Percentiles rank a stretch among this genome's conserved stretches.
Conservation (phyloP, 2,888 invertebrate genomes). For the Parnassius apollo region DNA sequence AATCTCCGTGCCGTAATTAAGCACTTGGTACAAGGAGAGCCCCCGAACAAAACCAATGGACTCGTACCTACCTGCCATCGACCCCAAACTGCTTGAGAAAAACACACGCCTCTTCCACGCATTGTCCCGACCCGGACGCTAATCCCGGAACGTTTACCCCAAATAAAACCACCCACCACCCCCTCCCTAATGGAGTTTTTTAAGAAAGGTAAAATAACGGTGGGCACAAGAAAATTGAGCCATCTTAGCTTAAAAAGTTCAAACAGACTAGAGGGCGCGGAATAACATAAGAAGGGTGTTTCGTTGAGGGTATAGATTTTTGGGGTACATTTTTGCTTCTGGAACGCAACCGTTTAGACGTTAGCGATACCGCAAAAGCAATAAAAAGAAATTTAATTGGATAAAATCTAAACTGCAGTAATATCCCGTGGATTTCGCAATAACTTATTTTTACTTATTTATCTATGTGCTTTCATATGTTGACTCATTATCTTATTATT, state of each 20-base stretch:
- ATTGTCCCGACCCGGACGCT: constrained; percentile 25
- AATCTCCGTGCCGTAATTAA: constrained; percentile 35
- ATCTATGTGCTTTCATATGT: no score
- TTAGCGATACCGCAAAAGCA: constrained; percentile 37
- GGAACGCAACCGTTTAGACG: constrained; percentile 59
- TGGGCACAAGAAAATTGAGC: constrained; percentile 68
- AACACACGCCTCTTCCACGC: constrained; percentile 31
- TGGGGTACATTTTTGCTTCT: constrained; percentile 56
- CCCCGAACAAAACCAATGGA: constrained; percentile 13
- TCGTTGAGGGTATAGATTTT: constrained; percentile 59
- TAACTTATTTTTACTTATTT: no score
- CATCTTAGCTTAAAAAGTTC: constrained; percentile 75
- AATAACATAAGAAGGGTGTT: constrained; percentile 24
- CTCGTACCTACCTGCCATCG: background rate
- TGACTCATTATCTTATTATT: no score
- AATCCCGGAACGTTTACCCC: constrained; percentile 10
- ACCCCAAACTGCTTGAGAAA: constrained; percentile 3
- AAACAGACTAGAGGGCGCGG: constrained; percentile 25
- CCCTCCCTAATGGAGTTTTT: constrained; percentile 60
- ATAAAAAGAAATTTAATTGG: background rate
- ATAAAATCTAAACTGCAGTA: no score
- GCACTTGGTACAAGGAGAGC: constrained; percentile 28
- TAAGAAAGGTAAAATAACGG: constrained; percentile 60
- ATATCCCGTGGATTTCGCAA: no score
- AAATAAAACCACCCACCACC: constrained; percentile 22